A percentile compares a stretch with the other conserved stretches of the same genome.
phyloP scores from a whole-genome alignment of 2,797 vertebrate genomes.

The Rhinophrynus dorsalis region DNA sequence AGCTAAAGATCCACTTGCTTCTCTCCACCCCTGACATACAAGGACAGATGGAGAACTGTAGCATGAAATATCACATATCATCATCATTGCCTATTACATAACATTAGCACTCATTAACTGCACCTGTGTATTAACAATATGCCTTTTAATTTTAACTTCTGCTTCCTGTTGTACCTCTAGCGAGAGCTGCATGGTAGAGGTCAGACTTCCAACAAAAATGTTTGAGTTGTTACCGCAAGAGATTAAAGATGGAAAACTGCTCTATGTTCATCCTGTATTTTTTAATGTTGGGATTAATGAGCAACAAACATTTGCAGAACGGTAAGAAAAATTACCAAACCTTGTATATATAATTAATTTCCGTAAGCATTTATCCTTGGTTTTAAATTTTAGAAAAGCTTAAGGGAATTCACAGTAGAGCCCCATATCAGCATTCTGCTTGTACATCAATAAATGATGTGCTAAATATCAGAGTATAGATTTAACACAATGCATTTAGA shows the following conservation, averaged over 20 bases:
- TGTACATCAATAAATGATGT: not conserved
- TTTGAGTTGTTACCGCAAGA: conserved; percentile 88
- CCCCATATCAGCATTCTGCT: not conserved
- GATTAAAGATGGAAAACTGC: conserved; percentile 86
- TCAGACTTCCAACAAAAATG: conserved; percentile 85
- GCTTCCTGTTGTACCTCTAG: conserved; percentile 68
- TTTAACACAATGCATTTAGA: not conserved
- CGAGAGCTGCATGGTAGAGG: conserved; percentile 88
- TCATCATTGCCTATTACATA: no score
- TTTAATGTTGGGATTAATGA: conserved; percentile 98
- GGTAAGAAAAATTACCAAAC: conserved; percentile 69
- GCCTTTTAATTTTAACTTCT: no score
- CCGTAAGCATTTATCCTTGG: not conserved
- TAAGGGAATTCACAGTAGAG: not conserved
- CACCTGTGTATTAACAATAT: no score
- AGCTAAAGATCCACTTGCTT: no score
- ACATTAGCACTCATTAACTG: no score
- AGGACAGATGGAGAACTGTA: no score
- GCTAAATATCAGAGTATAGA: not conserved
- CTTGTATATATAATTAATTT: not conserved
- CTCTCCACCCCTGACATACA: no score
- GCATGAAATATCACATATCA: no score
- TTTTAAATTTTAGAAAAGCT: not conserved
- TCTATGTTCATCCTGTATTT: conserved; percentile 85
- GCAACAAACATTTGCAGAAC: conserved; percentile 96